These are phyloP conservation scores for Hippocampus zosterae DNA, from an alignment of 2,113 vertebrate species.

Conservation along the genomic window DNA sequence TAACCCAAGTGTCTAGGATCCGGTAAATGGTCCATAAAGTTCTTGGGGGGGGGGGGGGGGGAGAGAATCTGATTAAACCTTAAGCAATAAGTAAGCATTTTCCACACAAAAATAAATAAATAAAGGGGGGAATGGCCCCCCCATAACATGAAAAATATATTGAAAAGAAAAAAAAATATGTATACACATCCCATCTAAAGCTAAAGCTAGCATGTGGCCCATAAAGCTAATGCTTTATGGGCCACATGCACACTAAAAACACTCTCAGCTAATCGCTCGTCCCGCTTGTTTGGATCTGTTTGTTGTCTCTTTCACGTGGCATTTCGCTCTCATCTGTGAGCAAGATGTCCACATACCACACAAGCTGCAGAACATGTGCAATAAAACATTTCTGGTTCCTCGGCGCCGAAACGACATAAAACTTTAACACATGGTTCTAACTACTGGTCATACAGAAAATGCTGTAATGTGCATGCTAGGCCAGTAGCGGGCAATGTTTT, in stretches of 20 bases:
- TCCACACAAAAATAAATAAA: too few species aligned
- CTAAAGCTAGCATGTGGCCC: too few species aligned
- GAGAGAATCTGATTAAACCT: too few species aligned
- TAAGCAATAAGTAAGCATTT: too few species aligned
- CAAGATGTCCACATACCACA: slow-evolving; percentile 43
- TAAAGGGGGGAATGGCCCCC: too few species aligned
- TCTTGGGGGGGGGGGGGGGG: neutral
- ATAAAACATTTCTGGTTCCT: too few species aligned
- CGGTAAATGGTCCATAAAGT: neutral
- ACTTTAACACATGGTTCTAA: neutral
- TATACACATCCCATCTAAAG: neutral
- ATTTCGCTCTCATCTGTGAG: slow-evolving; percentile 42
- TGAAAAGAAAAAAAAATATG: too few species aligned
- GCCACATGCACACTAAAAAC: neutral
- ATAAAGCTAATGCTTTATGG: neutral
- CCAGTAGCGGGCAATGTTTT: neutral
- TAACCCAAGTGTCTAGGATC: too few species aligned
- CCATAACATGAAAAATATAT: too few species aligned
- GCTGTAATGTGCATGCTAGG: neutral
- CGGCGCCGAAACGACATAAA: neutral
- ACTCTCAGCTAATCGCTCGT: neutral
- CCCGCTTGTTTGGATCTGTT: slow-evolving; percentile 15
- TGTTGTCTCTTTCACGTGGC: slow-evolving; percentile 36
- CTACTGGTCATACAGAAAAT: neutral
- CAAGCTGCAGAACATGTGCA: neutral